phyloP scores from a whole-genome alignment of 1,140 invertebrate genomes.

The Plectrocnemia conspersa region DNA sequence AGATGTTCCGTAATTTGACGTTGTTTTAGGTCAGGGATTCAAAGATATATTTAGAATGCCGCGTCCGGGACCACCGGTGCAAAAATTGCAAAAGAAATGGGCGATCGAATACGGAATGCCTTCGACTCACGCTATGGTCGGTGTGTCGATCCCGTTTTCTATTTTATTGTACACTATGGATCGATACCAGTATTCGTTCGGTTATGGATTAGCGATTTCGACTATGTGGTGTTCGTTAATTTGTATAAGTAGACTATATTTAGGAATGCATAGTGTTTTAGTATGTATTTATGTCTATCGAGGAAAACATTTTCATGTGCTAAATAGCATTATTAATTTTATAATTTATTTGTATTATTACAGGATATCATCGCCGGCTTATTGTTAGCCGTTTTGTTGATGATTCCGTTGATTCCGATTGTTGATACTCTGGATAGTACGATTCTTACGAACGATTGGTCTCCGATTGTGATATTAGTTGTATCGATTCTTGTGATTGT shows the following conservation, averaged over 20 bases:
- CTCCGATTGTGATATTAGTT: slow-evolving; percentile 60
- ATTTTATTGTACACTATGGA: slow-evolving; percentile 73
- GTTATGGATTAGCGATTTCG: slow-evolving; percentile 53
- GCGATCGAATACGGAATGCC: slow-evolving; percentile 89
- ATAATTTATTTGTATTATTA: slow-evolving; percentile 35
- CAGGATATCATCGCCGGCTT: slow-evolving; percentile 76
- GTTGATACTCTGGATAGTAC: slow-evolving; percentile 70
- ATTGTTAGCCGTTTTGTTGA: slow-evolving; percentile 59
- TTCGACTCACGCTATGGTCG: slow-evolving; percentile 90
- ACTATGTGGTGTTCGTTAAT: slow-evolving; percentile 69
- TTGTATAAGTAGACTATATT: slow-evolving; percentile 79
- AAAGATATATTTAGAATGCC: slow-evolving; percentile 86
- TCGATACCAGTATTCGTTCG: slow-evolving; percentile 70
- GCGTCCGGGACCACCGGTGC: slow-evolving; percentile 76
- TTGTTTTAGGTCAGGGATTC: slow-evolving; percentile 69
- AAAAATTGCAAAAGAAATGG: slow-evolving; percentile 80
- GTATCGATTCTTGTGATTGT: slow-evolving; percentile 63
- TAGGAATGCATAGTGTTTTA: slow-evolving; percentile 88
- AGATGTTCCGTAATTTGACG: slow-evolving; percentile 19
- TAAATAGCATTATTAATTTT: neutral
- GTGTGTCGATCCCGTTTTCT: slow-evolving; percentile 79
- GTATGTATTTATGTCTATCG: slow-evolving; percentile 50
- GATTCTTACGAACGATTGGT: slow-evolving; percentile 62
- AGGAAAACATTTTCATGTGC: neutral
- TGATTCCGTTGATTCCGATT: slow-evolving; percentile 68